Conservation (phyloP, 2,888 invertebrate species). For the Sminthurides aquaticus region DNA sequence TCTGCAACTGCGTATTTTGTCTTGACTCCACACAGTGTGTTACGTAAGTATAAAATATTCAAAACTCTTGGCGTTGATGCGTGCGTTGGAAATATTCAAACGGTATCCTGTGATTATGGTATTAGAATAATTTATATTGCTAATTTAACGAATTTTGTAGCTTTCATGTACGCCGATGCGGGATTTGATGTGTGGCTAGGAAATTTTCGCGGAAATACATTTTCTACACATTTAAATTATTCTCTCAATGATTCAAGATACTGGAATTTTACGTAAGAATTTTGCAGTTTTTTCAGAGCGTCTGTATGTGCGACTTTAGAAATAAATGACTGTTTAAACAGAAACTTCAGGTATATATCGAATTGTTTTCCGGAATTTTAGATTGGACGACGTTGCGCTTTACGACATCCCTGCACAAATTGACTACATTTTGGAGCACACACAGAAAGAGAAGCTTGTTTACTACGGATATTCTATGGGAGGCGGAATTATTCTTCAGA, state of each 20-base stretch:
- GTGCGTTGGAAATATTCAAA: no score
- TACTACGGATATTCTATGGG: neutral
- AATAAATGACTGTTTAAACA: no score
- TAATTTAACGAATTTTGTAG: neutral
- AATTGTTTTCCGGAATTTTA: no score
- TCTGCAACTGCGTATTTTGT: neutral
- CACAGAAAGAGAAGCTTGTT: neutral
- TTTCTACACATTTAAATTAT: neutral
- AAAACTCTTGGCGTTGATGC: no score
- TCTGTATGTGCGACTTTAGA: neutral
- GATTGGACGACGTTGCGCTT: neutral
- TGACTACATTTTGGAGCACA: neutral
- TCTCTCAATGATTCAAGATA: neutral
- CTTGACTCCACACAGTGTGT: neutral
- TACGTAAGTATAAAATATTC: no score
- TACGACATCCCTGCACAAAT: neutral
- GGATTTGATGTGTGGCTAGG: neutral
- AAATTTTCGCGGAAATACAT: neutral
- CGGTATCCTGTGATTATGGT: no score
- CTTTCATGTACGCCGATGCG: neutral
- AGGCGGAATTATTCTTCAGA: neutral
- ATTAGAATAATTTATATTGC: no score
- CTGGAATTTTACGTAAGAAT: slow-evolving; percentile 1
- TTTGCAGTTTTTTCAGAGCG: neutral
- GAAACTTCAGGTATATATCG: no score